A percentile compares a stretch with the other conserved stretches of the same genome.
phyloP scores from a whole-genome alignment of 2,797 vertebrate species.

The Cygnus olor region DNA sequence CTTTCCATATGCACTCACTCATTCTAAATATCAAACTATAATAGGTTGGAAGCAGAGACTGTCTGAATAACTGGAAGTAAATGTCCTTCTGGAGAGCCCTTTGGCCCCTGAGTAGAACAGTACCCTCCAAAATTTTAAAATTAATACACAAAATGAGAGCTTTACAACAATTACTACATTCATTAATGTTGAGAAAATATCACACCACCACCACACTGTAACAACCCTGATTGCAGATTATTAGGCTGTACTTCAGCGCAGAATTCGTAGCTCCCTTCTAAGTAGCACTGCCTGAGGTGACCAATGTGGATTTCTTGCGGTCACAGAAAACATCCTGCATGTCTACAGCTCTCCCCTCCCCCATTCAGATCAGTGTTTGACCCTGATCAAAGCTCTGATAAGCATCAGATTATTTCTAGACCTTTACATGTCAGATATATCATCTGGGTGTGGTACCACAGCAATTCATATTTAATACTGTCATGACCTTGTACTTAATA shows the following conservation, averaged over 20 bases:
- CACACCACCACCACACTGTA: not conserved
- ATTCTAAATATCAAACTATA: not conserved
- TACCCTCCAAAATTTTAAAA: not conserved
- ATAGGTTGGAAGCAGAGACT: not conserved
- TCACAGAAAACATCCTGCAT: accelerated
- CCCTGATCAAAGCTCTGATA: not conserved
- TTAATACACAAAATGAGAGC: not conserved
- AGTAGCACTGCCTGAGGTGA: not conserved
- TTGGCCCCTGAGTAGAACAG: accelerated
- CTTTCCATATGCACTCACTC: not conserved
- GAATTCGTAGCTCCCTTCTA: not conserved
- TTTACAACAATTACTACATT: not conserved
- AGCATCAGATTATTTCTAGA: conserved; percentile 11
- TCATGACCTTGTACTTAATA: not conserved
- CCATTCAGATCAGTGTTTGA: not conserved
- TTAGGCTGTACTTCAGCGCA: not conserved
- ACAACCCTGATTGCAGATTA: not conserved
- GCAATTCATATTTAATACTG: not conserved
- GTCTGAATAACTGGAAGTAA: not conserved
- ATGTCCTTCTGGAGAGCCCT: not conserved
- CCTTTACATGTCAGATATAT: not conserved
- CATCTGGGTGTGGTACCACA: not conserved
- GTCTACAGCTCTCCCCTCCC: not conserved
- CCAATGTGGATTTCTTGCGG: accelerated
- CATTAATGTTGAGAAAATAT: not conserved